These are phyloP conservation scores for Aphelocoma californica DNA, from an alignment of 2,797 vertebrate genomes.

Conservation along the genomic window DNA sequence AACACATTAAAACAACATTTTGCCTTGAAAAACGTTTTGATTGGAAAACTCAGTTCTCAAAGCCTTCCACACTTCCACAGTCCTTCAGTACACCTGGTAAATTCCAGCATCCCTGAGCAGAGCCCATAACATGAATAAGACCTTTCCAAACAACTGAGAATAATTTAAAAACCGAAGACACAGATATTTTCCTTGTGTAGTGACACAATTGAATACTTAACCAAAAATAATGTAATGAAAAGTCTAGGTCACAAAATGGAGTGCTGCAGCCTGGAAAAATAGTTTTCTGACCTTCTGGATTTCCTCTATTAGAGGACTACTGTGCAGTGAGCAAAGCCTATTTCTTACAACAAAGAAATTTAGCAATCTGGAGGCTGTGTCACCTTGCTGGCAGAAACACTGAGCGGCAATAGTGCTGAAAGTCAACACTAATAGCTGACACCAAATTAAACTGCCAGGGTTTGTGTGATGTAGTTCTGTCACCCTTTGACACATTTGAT, in stretches of 20 bases:
- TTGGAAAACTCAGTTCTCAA: not conserved
- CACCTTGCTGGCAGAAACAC: constrained; percentile 77
- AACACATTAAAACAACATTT: not conserved
- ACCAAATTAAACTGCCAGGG: constrained; percentile 78
- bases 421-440: constrained; percentile 77
- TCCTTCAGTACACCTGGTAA: not conserved
- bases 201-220: constrained; percentile 41
- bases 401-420: constrained; percentile 60
- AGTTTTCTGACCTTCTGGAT: constrained; percentile 41
- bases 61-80: not conserved
- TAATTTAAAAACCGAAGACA: not conserved
- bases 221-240: constrained; percentile 43
- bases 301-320: constrained; percentile 41
- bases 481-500: constrained; percentile 73
- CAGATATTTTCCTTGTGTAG: not conserved
- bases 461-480: constrained; percentile 71
- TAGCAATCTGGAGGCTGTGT: constrained; percentile 70
- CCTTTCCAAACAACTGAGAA: not conserved
- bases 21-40: not conserved
- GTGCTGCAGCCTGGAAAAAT: not conserved
- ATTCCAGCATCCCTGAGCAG: not conserved
- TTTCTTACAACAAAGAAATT: constrained; percentile 73
- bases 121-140: not conserved
- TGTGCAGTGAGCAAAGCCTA: constrained; percentile 42
- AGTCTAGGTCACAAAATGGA: constrained; percentile 37